Conservation (phyloP, 2,888 invertebrate species). For the Mimachlamys varia region DNA sequence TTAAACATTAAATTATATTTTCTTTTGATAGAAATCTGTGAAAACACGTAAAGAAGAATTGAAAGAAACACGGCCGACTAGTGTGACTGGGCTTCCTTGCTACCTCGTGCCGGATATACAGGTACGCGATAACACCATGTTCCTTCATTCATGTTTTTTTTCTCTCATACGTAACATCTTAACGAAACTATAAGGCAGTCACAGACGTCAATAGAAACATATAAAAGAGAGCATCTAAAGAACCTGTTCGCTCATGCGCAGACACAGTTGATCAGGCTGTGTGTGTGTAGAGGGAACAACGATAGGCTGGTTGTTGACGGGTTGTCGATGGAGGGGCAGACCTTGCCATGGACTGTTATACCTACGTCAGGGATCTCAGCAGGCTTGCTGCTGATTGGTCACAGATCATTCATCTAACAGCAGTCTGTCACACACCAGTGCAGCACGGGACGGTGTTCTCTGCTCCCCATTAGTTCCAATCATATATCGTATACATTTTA, state of each 20-base stretch:
- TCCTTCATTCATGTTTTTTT: slow-evolving; percentile 28
- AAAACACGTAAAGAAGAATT: neutral
- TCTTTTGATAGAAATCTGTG: neutral
- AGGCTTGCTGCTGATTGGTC: neutral
- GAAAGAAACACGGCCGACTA: neutral
- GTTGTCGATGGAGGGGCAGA: neutral
- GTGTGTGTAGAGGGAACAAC: neutral
- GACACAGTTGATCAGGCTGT: neutral
- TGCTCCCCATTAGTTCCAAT: neutral
- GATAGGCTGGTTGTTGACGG: neutral
- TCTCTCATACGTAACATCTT: slow-evolving; percentile 14
- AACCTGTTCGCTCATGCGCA: slow-evolving; percentile 18
- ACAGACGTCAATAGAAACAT: slow-evolving; percentile 28
- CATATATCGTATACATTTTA: neutral
- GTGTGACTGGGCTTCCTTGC: neutral
- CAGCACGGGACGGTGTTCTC: neutral
- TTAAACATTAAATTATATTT: slow-evolving; percentile 1
- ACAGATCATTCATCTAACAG: neutral
- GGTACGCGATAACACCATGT: neutral
- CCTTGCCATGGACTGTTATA: neutral
- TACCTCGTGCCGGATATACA: neutral
- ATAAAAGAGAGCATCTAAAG: slow-evolving; percentile 26
- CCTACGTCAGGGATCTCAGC: neutral
- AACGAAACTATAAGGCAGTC: slow-evolving; percentile 13
- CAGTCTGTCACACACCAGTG: neutral